A percentile compares a stretch with the other conserved stretches of the same genome.
phyloP scores from a whole-genome alignment of 2,113 vertebrate genomes.

The Naja naja region DNA sequence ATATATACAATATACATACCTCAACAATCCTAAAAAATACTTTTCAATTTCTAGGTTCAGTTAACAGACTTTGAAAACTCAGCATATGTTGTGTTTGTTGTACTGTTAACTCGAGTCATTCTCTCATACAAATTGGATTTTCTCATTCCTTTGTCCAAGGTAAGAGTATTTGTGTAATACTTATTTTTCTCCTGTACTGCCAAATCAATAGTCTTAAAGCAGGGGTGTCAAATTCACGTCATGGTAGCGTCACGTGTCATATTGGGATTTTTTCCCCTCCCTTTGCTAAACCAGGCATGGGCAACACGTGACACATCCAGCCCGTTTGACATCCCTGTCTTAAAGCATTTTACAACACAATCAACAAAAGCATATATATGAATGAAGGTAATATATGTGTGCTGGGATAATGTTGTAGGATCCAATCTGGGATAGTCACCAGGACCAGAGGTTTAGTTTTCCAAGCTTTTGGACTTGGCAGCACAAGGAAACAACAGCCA shows the following conservation, averaged over 20 bases:
- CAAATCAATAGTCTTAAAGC: not conserved
- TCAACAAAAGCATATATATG: not conserved
- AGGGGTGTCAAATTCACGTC: too few species aligned
- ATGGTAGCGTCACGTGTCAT: too few species aligned
- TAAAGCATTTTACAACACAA: not conserved
- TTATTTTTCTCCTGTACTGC: not conserved
- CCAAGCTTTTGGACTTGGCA: not conserved
- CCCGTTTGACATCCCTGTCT: too few species aligned
- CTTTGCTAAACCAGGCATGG: too few species aligned
- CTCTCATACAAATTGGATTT: slow-evolving; percentile 97
- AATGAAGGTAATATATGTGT: not conserved
- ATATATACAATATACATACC: not conserved
- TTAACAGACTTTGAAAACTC: slow-evolving; percentile 98
- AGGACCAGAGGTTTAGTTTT: not conserved
- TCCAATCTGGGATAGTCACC: not conserved
- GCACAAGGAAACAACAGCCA: not conserved
- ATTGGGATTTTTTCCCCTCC: too few species aligned
- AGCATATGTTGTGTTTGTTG: slow-evolving; percentile 95
- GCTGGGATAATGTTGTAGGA: not conserved
- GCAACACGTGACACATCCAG: too few species aligned
- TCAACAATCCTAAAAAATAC: not conserved
- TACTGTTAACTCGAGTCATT: slow-evolving; percentile 95
- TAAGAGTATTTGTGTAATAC: slow-evolving; percentile 48
- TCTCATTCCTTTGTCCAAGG: slow-evolving; percentile 96
- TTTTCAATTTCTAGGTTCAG: slow-evolving; percentile 79